Base-by-base conservation (phyloP, 2,797 vertebrate genomes). In the Tachyglossus aculeatus region DNA sequence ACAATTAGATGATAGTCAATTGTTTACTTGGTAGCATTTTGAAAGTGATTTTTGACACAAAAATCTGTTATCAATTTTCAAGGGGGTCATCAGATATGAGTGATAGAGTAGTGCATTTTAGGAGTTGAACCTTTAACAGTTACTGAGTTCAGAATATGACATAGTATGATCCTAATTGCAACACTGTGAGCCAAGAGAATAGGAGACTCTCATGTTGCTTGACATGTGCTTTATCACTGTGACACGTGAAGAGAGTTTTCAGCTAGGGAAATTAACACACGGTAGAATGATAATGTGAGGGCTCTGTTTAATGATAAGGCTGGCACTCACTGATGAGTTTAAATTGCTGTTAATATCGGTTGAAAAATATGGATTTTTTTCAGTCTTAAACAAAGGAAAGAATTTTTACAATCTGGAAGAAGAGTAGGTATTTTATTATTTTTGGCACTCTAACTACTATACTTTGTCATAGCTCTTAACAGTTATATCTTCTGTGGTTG, bases 31-130 rank as follows among this genome's bases (percentile, higher is more conserved):
- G 79, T 85, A 90, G 72, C 90, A 85, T 91, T 90, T 86, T 67
- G 51, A 85, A 83, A 86, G 84, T 82, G 81, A 76, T 80, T 90
- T 90, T 86, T 91, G 90, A 89, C 85, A 87, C 78, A 90, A 91
- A 92, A 74, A 90, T 92, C 91, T 89, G 86, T 80, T 89, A 91
- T 87, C 85, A 91, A 88, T 92, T 93, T 92, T 83, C 91, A 88
- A 88, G 82, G 67, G 79, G 86, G 84, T 89, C 89, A 86, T 89
- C 80, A 74, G 72, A 77, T 80, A 86, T 91, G 91, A 92, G 84
- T 91, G 90, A 91, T 92, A 84, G 2, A 74, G 74, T 82, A 91
- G 74, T 12, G 65, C 47, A 78, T 69, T 74, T 83, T 51, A 22
- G 51, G 81, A 78, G 1, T 58, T 84, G 75, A 83, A 36, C 74